A percentile compares a stretch with the other conserved stretches of the same genome.
phyloP scores from a whole-genome alignment of 2,797 vertebrate species.

The Sebastolobus altivelis region DNA sequence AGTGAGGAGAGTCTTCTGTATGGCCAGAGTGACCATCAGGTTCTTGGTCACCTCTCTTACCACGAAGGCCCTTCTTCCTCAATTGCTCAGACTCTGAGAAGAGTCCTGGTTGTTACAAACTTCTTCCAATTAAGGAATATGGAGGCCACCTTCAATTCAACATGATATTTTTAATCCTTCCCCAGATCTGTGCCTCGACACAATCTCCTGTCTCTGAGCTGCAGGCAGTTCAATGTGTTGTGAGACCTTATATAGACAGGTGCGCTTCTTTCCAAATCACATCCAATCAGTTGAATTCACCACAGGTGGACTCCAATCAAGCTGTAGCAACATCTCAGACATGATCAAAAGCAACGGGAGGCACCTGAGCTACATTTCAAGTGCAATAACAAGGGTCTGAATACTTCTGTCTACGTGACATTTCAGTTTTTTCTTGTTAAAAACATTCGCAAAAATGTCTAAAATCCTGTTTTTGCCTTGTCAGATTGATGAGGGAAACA shows the following conservation, averaged over 20 bases:
- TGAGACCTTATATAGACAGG: not conserved
- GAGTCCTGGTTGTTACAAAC: not conserved
- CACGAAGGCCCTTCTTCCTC: no score
- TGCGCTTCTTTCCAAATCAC: not conserved
- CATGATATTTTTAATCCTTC: not conserved
- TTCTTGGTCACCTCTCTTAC: not conserved
- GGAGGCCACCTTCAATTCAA: not conserved
- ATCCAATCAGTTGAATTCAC: not conserved
- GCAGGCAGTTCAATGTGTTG: not conserved
- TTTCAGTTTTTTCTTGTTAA: not conserved
- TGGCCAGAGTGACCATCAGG: not conserved
- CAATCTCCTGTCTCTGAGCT: not conserved
- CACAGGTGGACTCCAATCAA: not conserved
- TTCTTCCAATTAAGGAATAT: not conserved
- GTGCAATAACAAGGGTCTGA: slow-evolving; percentile 6
- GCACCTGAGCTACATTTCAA: not conserved
- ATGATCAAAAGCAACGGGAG: not conserved
- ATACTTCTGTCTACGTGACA: not conserved
- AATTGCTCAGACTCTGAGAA: not conserved
- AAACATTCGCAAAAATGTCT: not conserved
- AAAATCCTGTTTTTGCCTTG: not conserved
- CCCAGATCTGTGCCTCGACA: not conserved
- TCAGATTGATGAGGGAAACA: not conserved
- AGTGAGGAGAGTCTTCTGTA: not conserved
- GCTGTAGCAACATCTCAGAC: not conserved